Evolutionary conservation across 2,888 invertebrate genomes (phyloP).

Genomic region (Melanargia galathea): DNA sequence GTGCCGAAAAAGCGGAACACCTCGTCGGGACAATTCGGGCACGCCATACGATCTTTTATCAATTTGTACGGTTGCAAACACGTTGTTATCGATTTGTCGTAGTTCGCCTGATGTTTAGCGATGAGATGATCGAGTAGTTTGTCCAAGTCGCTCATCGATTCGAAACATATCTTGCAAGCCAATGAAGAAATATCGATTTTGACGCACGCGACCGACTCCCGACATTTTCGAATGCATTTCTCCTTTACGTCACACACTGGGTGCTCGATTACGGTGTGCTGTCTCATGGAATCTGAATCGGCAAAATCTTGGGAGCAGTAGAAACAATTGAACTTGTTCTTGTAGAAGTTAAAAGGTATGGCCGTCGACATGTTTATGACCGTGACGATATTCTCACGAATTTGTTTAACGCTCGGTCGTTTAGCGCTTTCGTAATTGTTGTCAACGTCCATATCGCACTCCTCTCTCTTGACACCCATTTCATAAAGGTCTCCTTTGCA

Average conservation of each 20-base stretch:
- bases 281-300: constrained; percentile 69
- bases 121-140: constrained; percentile 67
- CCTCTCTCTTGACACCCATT: constrained; percentile 62
- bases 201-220: constrained; percentile 72
- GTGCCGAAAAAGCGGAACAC: constrained; percentile 74
- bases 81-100: constrained; percentile 70
- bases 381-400: constrained; percentile 68
- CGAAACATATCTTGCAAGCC: constrained; percentile 72
- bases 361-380: constrained; percentile 77
- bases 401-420: constrained; percentile 70
- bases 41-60: constrained; percentile 70
- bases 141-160: constrained; percentile 63
- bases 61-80: constrained; percentile 70
- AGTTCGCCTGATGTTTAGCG: constrained; percentile 66
- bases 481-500: constrained; percentile 64
- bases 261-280: constrained; percentile 68
- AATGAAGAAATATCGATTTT: constrained; percentile 71
- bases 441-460: constrained; percentile 63
- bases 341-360: constrained; percentile 74
- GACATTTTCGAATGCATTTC: constrained; percentile 71
- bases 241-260: constrained; percentile 68
- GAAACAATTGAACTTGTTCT: constrained; percentile 76
- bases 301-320: constrained; percentile 74
- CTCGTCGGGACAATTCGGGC: constrained; percentile 68
- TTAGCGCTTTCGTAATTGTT: constrained; percentile 59